Conservation (phyloP, 2,113 vertebrate species). For the Apteryx owenii region DNA sequence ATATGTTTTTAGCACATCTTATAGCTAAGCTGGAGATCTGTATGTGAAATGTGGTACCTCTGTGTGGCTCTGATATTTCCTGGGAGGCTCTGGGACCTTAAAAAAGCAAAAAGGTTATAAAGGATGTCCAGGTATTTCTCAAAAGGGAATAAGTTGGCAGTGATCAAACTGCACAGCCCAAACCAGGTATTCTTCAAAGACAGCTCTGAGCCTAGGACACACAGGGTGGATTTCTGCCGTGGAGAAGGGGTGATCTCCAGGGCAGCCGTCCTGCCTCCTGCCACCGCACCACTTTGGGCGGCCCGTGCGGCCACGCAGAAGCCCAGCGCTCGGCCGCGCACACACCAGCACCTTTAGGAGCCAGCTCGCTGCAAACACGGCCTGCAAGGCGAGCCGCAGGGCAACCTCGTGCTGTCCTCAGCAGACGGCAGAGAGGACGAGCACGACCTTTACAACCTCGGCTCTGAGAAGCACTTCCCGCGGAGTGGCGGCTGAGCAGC, state of each 20-base stretch:
- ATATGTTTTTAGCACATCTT: background rate
- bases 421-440: background rate
- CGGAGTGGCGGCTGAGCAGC: background rate
- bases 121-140: background rate
- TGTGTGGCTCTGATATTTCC: background rate
- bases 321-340: no score
- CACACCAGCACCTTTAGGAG: background rate
- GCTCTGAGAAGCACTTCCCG: background rate
- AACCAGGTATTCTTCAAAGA: background rate
- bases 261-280: background rate
- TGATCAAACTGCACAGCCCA: background rate
- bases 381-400: rapidly evolving
- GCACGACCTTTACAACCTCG: background rate
- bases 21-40: background rate
- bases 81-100: background rate
- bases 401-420: background rate
- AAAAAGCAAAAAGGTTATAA: background rate
- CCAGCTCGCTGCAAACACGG: background rate
- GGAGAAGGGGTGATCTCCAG: background rate
- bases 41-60: background rate
- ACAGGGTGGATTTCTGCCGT: background rate
- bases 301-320: no score
- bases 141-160: background rate
- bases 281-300: no score
- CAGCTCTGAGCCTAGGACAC: background rate